Conservation (phyloP, 1,140 invertebrate genomes). For the Conopomorpha cramerella region DNA sequence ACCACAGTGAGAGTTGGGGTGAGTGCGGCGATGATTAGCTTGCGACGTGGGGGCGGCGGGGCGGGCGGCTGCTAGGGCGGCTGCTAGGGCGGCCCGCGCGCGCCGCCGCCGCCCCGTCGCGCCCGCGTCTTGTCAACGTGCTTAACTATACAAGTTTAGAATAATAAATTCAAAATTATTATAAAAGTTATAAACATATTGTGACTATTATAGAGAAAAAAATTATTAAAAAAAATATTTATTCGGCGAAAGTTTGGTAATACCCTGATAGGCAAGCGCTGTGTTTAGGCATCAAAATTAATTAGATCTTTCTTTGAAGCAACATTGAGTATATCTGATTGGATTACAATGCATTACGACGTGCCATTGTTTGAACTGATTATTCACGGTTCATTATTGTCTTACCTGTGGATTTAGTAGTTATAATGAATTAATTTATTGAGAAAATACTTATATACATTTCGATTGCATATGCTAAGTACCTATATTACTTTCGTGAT, state of each 20-base stretch:
- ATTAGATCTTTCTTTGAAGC: constrained; percentile 31
- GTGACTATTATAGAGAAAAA: constrained; percentile 56
- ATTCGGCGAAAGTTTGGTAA: constrained; percentile 54
- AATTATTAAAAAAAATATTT: constrained; percentile 57
- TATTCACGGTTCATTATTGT: constrained; percentile 14
- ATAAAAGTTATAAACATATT: constrained; percentile 55
- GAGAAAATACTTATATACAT: constrained; percentile 37
- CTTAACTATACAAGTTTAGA: constrained; percentile 49
- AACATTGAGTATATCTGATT: constrained; percentile 20
- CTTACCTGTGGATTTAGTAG: constrained; percentile 47
- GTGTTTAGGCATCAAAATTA: constrained; percentile 54
- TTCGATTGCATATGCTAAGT: constrained; percentile 41
- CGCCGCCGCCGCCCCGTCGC: constrained; percentile 11
- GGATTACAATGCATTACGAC: constrained; percentile 42
- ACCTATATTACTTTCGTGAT: constrained; percentile 49
- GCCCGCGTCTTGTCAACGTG: constrained; percentile 12
- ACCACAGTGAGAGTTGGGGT: constrained; percentile 55
- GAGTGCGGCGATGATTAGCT: constrained; percentile 41
- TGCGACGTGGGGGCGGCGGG: constrained; percentile 12
- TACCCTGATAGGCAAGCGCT: constrained; percentile 57
- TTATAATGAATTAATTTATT: constrained; percentile 53
- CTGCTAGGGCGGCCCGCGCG: not conserved
- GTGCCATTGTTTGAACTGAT: constrained; percentile 50
- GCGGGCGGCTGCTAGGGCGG: constrained; percentile 13
- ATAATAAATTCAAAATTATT: constrained; percentile 57